Evolutionary conservation across 53 echinoderm and acorn worm species (phyloP).

Genomic region (Pentamera pediparva): DNA sequence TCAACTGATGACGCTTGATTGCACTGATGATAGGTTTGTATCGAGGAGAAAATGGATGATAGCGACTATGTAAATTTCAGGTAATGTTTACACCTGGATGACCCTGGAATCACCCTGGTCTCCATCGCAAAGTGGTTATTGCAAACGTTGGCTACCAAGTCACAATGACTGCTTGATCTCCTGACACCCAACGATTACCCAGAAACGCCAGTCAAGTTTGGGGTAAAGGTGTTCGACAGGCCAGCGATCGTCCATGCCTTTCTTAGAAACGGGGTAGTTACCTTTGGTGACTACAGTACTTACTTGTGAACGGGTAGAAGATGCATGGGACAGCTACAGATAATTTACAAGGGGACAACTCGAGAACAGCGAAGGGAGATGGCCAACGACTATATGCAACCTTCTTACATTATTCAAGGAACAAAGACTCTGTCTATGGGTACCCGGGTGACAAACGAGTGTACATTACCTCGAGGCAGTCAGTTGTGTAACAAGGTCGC

Average conservation of each 20-base stretch:
- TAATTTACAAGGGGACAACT: conserved; percentile 20
- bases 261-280: no score
- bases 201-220: no score
- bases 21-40: no score
- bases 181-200: no score
- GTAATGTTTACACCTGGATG: neutral
- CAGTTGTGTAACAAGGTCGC: neutral
- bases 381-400: neutral
- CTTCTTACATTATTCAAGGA: no score
- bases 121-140: neutral
- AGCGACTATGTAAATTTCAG: neutral
- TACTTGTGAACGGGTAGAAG: conserved; percentile 10
- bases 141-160: neutral
- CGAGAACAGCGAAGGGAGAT: conserved; percentile 24
- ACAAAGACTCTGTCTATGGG: no score
- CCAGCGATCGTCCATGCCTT: no score
- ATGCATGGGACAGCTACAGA: conserved; percentile 19
- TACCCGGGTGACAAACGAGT: conserved; percentile 12
- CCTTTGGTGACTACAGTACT: no score
- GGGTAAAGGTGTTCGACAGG: conserved; percentile 15
- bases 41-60: no score
- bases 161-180: no score
- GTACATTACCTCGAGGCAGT: conserved; percentile 16
- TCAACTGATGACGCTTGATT: neutral
- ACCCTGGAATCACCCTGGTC: neutral